phyloP scores from a whole-genome alignment of 2,797 vertebrate species.

The Anabas testudineus region DNA sequence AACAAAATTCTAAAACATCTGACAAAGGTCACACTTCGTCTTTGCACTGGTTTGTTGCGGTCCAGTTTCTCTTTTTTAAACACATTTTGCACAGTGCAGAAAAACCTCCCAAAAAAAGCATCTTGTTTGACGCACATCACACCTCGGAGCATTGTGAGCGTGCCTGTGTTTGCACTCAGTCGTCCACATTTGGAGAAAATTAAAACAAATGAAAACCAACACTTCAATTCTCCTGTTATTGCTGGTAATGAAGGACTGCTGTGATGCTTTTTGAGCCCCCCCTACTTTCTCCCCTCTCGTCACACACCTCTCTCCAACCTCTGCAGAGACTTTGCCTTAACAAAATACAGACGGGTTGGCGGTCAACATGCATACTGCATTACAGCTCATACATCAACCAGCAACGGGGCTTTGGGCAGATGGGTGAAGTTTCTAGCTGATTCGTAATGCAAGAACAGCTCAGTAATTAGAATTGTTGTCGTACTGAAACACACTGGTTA shows the following conservation, averaged over 20 bases:
- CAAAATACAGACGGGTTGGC: constrained; percentile 79
- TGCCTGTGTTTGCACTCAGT: constrained; percentile 48
- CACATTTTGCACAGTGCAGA: constrained; percentile 54
- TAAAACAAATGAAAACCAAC: constrained; percentile 83
- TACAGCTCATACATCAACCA: constrained; percentile 79
- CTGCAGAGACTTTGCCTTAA: constrained; percentile 73
- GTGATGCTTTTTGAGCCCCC: constrained; percentile 59
- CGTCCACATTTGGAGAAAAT: constrained; percentile 81
- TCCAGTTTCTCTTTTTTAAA: constrained; percentile 61
- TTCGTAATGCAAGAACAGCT: constrained; percentile 56
- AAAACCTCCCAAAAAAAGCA: constrained; percentile 25
- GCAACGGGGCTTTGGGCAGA: constrained; percentile 40
- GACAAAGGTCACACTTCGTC: constrained; percentile 52
- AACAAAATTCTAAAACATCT: constrained; percentile 21
- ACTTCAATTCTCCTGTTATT: constrained; percentile 84
- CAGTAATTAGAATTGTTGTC: constrained; percentile 70
- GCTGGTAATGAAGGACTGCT: constrained; percentile 81
- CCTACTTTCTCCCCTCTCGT: constrained; percentile 43
- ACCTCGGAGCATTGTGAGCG: constrained; percentile 76
- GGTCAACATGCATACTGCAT: constrained; percentile 62
- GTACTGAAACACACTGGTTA: constrained; percentile 56
- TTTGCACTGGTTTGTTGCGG: constrained; percentile 46
- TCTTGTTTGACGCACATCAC: constrained; percentile 75
- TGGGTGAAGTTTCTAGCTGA: constrained; percentile 52
- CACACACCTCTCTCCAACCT: constrained; percentile 72